These are phyloP conservation scores for Ennomos quercinarius DNA, from an alignment of 2,888 invertebrate species.

Conservation along the genomic window DNA sequence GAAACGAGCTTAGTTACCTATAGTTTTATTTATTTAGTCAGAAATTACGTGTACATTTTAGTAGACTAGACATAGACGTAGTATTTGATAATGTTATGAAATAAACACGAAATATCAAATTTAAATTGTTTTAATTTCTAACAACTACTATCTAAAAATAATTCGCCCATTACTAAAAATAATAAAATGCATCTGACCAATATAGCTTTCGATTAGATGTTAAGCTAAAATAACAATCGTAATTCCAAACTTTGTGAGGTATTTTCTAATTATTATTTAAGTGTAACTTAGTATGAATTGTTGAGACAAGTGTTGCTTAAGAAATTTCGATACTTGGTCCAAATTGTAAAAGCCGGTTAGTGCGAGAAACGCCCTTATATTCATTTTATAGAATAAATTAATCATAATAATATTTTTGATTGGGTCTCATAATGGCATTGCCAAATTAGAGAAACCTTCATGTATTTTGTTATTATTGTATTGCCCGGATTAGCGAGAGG, in stretches of 20 bases:
- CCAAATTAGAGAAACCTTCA: no score
- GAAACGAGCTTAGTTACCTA: slow-evolving; percentile 9
- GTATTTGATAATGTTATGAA: slow-evolving; percentile 41
- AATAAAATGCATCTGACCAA: slow-evolving; percentile 53
- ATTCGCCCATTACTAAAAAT: slow-evolving; percentile 52
- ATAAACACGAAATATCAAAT: slow-evolving; percentile 39
- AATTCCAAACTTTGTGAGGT: slow-evolving; percentile 30
- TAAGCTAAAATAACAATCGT: slow-evolving; percentile 18
- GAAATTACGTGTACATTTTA: slow-evolving; percentile 30
- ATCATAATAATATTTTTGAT: no score
- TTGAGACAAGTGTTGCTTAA: background rate
- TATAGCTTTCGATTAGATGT: slow-evolving; percentile 20
- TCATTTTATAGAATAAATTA: background rate
- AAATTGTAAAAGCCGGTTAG: no score
- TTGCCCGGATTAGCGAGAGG: no score
- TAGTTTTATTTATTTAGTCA: slow-evolving; percentile 16
- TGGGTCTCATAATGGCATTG: no score
- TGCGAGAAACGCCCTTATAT: background rate
- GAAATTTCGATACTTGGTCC: no score
- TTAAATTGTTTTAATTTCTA: slow-evolving; percentile 63
- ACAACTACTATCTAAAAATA: slow-evolving; percentile 58
- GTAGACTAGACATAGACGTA: slow-evolving; percentile 41
- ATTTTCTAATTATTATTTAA: slow-evolving; percentile 26
- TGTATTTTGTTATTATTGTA: no score
- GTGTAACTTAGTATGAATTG: slow-evolving; percentile 44